Percentiles rank a stretch among this genome's conserved stretches.
These are phyloP conservation scores for Marisa cornuarietis DNA, from an alignment of 1,140 invertebrate genomes.

Conservation along the genomic window DNA sequence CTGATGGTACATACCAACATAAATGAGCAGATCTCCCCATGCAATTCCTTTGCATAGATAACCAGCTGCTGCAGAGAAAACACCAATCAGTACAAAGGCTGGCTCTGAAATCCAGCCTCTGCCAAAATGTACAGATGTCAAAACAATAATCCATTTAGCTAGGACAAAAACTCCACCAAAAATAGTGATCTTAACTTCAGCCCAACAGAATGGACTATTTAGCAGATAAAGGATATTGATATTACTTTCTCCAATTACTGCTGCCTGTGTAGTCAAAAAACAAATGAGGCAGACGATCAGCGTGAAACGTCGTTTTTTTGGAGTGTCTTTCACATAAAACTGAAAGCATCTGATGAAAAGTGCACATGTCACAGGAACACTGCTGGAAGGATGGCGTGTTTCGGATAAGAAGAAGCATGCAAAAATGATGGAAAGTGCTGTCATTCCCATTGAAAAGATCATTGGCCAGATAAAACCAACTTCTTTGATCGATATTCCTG, in stretches of 20 bases:
- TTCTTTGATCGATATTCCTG: slow-evolving; percentile 11
- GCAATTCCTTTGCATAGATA: slow-evolving; percentile 13
- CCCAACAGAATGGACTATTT: slow-evolving; percentile 14
- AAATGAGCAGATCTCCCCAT: slow-evolving; percentile 6
- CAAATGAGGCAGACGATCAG: slow-evolving; percentile 12
- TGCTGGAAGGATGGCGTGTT: not conserved
- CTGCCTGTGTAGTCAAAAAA: not conserved
- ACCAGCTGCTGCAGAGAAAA: not conserved
- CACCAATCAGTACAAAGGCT: not conserved
- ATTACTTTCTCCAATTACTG: not conserved
- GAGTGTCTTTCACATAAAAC: slow-evolving; percentile 20
- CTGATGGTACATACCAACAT: slow-evolving; percentile 4
- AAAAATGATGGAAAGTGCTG: not conserved
- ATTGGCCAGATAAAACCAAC: slow-evolving; percentile 15
- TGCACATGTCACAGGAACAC: not conserved
- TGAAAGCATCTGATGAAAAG: slow-evolving; percentile 10
- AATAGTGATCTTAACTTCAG: slow-evolving; percentile 7
- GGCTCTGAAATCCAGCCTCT: slow-evolving; percentile 16
- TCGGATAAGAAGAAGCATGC: slow-evolving; percentile 9
- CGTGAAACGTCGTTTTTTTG: slow-evolving; percentile 1
- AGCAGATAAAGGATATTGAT: slow-evolving; percentile 11
- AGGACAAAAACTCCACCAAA: slow-evolving; percentile 8
- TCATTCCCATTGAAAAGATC: not conserved
- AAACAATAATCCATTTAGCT: slow-evolving; percentile 10
- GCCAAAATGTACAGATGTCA: not conserved